Conservation (phyloP, 2,797 vertebrate genomes). For the Graptemys geographica region DNA sequence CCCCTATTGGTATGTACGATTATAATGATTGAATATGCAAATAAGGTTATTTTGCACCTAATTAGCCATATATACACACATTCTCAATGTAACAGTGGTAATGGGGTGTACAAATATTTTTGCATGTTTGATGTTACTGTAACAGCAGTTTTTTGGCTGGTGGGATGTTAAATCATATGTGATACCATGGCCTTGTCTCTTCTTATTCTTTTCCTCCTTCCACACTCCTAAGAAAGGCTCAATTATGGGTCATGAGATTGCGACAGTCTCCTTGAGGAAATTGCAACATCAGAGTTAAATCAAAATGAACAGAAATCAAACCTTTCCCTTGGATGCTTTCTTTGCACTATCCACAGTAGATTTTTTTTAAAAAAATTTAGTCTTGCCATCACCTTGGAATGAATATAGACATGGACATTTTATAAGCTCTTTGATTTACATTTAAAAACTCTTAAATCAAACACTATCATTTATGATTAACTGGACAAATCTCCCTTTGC, state of each 20-base stretch:
- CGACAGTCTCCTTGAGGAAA: conserved; percentile 42
- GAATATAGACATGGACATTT: neutral
- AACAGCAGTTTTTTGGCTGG: neutral
- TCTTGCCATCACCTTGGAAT: neutral
- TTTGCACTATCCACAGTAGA: neutral
- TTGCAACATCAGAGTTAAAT: conserved; percentile 60
- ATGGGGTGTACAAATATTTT: neutral
- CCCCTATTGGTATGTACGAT: neutral
- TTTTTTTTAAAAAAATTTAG: conserved; percentile 16
- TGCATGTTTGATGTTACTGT: neutral
- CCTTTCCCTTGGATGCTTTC: conserved; percentile 6
- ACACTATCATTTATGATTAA: neutral
- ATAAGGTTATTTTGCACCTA: neutral
- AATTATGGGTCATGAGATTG: conserved; percentile 43
- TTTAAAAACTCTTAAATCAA: neutral
- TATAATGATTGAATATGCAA: neutral
- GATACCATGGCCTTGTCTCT: conserved; percentile 48
- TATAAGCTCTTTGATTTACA: neutral
- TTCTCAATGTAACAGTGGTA: neutral
- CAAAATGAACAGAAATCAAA: conserved; percentile 7
- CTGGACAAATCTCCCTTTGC: too few relatives aligned
- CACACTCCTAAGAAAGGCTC: conserved; percentile 58
- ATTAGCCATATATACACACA: neutral
- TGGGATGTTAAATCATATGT: conserved; percentile 65
- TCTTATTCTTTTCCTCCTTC: neutral